phyloP scores from a whole-genome alignment of 2,888 invertebrate genomes.

The Acanthopleura granulata region DNA sequence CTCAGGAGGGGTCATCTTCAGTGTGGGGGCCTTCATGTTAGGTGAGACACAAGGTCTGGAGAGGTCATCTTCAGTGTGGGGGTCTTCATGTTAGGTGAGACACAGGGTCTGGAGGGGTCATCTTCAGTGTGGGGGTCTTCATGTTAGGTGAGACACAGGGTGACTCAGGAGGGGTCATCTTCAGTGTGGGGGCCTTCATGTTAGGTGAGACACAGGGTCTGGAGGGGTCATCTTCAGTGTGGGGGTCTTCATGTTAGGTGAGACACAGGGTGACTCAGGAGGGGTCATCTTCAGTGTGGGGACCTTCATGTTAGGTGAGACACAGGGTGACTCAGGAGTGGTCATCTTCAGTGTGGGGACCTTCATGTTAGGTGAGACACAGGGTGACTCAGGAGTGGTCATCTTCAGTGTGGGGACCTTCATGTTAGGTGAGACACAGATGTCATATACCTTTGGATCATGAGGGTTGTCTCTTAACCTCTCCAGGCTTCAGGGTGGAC shows the following conservation, averaged over 20 bases:
- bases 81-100: constrained; percentile 71
- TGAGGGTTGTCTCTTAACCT: no score
- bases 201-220: constrained; percentile 71
- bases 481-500: no score
- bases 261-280: no score
- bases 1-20: constrained; percentile 72
- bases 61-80: constrained; percentile 71
- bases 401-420: constrained; percentile 71
- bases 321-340: no score
- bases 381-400: constrained; percentile 72
- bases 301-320: no score
- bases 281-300: no score
- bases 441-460: no score
- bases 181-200: constrained; percentile 70
- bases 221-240: constrained; percentile 72
- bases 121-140: constrained; percentile 71
- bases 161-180: constrained; percentile 71
- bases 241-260: constrained; percentile 70
- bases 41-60: constrained; percentile 72
- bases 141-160: constrained; percentile 71
- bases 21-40: constrained; percentile 69
- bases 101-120: constrained; percentile 71
- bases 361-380: no score
- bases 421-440: constrained; percentile 71
- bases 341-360: no score